Evolutionary conservation across 2,888 invertebrate genomes (phyloP), one percentile per base, ranked within the genome.

Genomic region (Eilema caniola): DNA sequence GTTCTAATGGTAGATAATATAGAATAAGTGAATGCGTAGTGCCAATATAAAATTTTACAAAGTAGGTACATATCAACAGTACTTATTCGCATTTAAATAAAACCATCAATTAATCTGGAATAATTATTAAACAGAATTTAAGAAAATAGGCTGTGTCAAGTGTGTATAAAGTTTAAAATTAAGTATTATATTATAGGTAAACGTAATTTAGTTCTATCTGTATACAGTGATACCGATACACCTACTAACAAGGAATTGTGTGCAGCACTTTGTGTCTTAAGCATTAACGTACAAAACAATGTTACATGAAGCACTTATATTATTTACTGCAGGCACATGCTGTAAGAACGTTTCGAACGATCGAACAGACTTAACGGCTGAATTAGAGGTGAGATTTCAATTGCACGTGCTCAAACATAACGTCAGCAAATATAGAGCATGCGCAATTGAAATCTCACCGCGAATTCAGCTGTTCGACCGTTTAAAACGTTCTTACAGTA

Each of bases 131-230:
- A 59, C 14, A 59, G 16, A 24, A 25, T 24, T 14, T 4, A 28
- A 59, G 5, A 28, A 16, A 59, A 59, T 28, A 59, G 59, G 59
- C 59, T 59, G 59, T 59, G 59, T 16, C n/a, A 59, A 59, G 25
- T 14, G 59, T 25, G 25, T 59, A 20, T 25, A 28, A 59, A 8
- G 53, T 53, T 53, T 28, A 28, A 28, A 16, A 59, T 24, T 28
- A 28, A 25, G 59, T 16, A 16, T 59, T 59, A 59, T 24, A 28
- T 24, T 28, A 59, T 57, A 59, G 28, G 59, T 28, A 59, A 28
- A 28, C 16, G 7, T 12, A 59, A 59, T 24, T 11, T 25, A 14
- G 8, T 59, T 25, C 16, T 25, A 10, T 25, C 3, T 16, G 24
- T 16, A 24, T 28, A 25, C 25, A 25, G 16, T 59, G 59, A 59